Conservation (phyloP, 1,140 invertebrate species). For the Pseudoatta argentina region DNA sequence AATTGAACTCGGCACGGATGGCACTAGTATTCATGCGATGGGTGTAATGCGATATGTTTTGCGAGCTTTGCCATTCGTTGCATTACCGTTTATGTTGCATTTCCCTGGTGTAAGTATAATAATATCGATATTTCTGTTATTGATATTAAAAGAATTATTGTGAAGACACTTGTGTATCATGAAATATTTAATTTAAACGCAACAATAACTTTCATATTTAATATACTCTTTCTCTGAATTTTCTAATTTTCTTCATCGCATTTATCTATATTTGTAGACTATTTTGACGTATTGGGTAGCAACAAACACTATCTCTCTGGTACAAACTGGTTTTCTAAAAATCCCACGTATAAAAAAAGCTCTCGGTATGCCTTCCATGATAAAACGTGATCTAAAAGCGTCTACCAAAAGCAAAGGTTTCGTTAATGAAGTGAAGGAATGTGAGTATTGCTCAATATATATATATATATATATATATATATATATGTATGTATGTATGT, state of each 20-base stretch:
- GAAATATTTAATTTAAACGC: background rate
- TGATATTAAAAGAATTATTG: background rate
- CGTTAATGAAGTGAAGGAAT: slow-evolving; percentile 92
- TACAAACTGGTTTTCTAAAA: slow-evolving; percentile 93
- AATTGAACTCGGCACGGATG: slow-evolving; percentile 94
- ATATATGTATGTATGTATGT: too few species aligned
- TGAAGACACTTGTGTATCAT: background rate
- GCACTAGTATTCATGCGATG: slow-evolving; percentile 89
- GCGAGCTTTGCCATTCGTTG: slow-evolving; percentile 91
- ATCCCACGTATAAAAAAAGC: slow-evolving; percentile 91
- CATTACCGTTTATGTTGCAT: slow-evolving; percentile 95
- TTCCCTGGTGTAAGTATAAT: slow-evolving; percentile 92
- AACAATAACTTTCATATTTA: slow-evolving; percentile 4
- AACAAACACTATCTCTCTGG: slow-evolving; percentile 95
- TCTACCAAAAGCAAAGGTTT: slow-evolving; percentile 89
- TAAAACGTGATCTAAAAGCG: slow-evolving; percentile 85
- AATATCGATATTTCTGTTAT: background rate
- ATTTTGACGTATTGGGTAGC: slow-evolving; percentile 96
- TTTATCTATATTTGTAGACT: slow-evolving; percentile 86
- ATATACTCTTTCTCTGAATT: background rate
- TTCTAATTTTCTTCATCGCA: background rate
- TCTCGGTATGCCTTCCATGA: slow-evolving; percentile 92
- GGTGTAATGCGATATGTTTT: slow-evolving; percentile 91
- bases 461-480: too few species aligned
- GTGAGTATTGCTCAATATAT: slow-evolving; percentile 89